Evolutionary conservation across 2,113 vertebrate species (phyloP).

Genomic region (Ellobius talpinus): DNA sequence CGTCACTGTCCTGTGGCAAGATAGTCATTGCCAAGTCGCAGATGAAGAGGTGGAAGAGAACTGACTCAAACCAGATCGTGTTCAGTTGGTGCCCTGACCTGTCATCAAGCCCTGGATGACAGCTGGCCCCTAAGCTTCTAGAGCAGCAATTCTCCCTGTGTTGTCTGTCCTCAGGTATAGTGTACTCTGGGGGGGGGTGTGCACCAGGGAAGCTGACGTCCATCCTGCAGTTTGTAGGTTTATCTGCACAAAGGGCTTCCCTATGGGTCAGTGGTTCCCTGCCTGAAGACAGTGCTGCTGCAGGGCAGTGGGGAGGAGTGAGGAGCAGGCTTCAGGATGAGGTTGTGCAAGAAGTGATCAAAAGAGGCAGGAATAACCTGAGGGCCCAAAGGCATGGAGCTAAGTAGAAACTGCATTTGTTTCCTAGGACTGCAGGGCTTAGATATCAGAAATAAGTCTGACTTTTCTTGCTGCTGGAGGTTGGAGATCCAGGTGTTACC

Average conservation of each 20-base stretch:
- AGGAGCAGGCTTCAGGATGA: background rate
- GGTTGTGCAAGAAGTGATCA: background rate
- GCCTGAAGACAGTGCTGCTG: background rate
- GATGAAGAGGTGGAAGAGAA: slow-evolving; percentile 19
- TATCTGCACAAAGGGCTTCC: background rate
- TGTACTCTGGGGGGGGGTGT: background rate
- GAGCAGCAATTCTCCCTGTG: background rate
- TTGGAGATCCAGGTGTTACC: background rate
- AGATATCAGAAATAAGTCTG: background rate
- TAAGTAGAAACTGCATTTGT: background rate
- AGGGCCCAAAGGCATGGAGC: background rate
- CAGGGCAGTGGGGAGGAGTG: background rate
- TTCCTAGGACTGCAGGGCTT: background rate
- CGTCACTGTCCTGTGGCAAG: background rate
- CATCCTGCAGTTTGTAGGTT: background rate
- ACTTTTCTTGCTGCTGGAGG: background rate
- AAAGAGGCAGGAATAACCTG: background rate
- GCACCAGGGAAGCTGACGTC: background rate
- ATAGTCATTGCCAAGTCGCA: background rate
- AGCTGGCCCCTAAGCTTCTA: background rate
- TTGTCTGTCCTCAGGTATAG: background rate
- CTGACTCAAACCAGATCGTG: background rate
- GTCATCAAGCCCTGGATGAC: background rate
- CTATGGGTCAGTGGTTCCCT: background rate
- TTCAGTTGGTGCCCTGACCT: too few species aligned